Conservation (phyloP, 2,797 vertebrate genomes). For the Muscicapa striata region DNA sequence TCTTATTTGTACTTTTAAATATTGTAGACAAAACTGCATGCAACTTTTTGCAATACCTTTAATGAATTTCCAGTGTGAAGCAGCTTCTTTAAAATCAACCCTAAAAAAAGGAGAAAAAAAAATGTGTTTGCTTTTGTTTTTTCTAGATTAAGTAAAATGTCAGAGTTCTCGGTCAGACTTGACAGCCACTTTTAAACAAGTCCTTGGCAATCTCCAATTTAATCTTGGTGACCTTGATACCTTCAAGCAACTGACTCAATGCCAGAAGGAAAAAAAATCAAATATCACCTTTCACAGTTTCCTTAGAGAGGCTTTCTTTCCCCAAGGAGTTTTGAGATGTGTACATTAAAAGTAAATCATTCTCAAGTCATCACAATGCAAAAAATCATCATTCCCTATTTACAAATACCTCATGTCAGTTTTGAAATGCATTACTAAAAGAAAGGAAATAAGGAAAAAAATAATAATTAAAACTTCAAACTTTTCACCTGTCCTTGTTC, state of each 20-base stretch:
- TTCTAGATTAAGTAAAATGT: conserved; percentile 61
- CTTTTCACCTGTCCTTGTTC: neutral
- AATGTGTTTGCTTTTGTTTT: neutral
- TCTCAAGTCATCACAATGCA: neutral
- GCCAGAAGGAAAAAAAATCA: conserved; percentile 70
- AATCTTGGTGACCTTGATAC: conserved; percentile 81
- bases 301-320: neutral
- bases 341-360: neutral
- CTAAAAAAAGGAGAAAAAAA: conserved; percentile 74
- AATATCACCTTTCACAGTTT: conserved; percentile 74
- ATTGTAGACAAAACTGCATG: neutral
- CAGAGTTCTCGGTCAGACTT: conserved; percentile 84
- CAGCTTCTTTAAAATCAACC: conserved; percentile 97
- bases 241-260: conserved; percentile 75
- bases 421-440: neutral
- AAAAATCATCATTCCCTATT: neutral
- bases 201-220: conserved; percentile 84
- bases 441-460: neutral
- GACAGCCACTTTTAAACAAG: conserved; percentile 75
- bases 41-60: conserved; percentile 83
- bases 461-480: neutral
- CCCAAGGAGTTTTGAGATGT: neutral
- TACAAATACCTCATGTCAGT: neutral
- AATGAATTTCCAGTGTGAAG: conserved; percentile 97
- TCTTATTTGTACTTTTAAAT: neutral